Evolutionary conservation across 2,797 vertebrate species (phyloP).

Genomic region (Clarias platycephalus): DNA sequence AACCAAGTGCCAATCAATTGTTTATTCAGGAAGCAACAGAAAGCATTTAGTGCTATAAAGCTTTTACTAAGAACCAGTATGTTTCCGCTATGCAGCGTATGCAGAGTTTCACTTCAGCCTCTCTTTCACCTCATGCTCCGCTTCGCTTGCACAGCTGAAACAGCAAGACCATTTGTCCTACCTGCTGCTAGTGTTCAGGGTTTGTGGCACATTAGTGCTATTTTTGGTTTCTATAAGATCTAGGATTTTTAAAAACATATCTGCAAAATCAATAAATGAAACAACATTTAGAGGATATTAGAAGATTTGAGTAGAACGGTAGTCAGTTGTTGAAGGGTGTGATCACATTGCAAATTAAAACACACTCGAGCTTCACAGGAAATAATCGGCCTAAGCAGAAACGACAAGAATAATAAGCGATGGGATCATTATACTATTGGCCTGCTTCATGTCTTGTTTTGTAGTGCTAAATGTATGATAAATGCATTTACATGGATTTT

Average conservation of each 20-base stretch:
- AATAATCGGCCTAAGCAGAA: not conserved
- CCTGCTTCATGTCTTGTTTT: not conserved
- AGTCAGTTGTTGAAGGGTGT: not conserved
- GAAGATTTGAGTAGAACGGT: no score
- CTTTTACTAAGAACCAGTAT: not conserved
- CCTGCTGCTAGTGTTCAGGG: not conserved
- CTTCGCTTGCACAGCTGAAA: conserved; percentile 12
- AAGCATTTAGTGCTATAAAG: not conserved
- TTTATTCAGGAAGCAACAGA: not conserved
- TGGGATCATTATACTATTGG: no score
- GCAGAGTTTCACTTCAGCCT: not conserved
- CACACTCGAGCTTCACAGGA: not conserved
- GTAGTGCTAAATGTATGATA: no score
- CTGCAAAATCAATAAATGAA: not conserved
- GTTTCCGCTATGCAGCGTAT: not conserved
- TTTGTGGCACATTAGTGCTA: no score
- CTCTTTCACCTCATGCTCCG: not conserved
- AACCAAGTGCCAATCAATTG: not conserved
- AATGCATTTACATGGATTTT: not conserved
- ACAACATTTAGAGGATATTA: not conserved
- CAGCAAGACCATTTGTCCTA: not conserved
- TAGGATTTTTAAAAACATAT: not conserved
- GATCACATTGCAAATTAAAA: not conserved
- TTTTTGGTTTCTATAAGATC: no score
- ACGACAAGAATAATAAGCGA: not conserved